Base-by-base conservation (phyloP, 64 coral and sea anemone species). In the Dendronephthya gigantea region DNA sequence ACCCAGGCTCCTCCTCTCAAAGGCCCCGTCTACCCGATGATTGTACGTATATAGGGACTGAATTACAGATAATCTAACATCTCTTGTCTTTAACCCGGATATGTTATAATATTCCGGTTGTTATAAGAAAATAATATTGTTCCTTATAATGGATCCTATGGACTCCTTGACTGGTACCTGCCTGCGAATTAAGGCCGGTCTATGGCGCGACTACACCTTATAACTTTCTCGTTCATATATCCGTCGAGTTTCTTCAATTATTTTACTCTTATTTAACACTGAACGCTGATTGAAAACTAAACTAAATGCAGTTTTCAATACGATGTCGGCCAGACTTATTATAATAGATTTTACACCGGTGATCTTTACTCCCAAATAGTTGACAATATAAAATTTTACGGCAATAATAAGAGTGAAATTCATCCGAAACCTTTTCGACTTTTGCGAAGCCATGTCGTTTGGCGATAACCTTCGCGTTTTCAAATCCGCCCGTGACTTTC, bases 391-490 rank as follows among this genome's bases (percentile, higher is more conserved):
- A n/a, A n/a, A 2, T 62, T 62, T 62, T 5, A 62, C 19, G 25
- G 25, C 55, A n/a, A 62, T 62, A 62, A 45, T 45, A 4, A 45
- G 25, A 22, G 55, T 62, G 19, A 62, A 62, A 62, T 62, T 23
- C 19, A 45, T 11, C 17, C 55, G 10, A 79, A 79, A 98, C 95
- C 68, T 90, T 84, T 62, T 98, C 87, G 35, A 98, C 83, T 88
- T 88, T 93, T 17, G 93, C 92, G 84, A 98, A 98, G 68, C 95
- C 95, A 88, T 98, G 87, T n/a, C 88, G 87, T 82, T 89, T 87
- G 15, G 95, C 95, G 45, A 98, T 82, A 84, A 72, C 82, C 50
- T 92, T 98, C 81, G 95, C 95, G 9, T 84, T 62, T 39, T 91
- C 87, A 37, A 98, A 81, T 12, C 92, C 95, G 22, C 95, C 95